These are phyloP conservation scores for Heliocidaris tuberculata DNA, from an alignment of 35 echinoderm and acorn worm species.

Conservation along the genomic window DNA sequence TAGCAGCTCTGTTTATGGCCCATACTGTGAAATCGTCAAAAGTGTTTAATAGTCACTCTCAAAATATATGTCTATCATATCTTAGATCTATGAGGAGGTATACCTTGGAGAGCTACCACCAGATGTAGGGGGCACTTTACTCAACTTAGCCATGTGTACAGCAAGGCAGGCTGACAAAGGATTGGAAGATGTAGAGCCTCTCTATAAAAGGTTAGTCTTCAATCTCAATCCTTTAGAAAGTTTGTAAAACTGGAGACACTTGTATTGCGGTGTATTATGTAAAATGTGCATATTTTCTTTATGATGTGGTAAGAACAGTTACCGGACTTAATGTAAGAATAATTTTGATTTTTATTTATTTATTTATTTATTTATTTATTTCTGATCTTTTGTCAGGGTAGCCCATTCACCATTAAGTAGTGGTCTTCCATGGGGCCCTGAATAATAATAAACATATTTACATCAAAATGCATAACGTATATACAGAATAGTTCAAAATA, in stretches of 20 bases:
- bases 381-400: no score
- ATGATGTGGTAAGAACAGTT: background rate
- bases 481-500: no score
- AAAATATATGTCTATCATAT: background rate
- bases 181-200: constrained; percentile 54
- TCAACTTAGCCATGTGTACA: constrained; percentile 77
- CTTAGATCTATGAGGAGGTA: constrained; percentile 75
- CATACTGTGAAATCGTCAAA: no score
- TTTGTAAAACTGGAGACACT: background rate
- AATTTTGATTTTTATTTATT: no score
- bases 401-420: no score
- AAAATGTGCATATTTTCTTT: background rate
- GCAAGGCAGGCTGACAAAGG: constrained; percentile 43
- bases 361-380: no score
- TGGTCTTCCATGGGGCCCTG: no score
- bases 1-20: no score
- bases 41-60: no score
- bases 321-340: no score
- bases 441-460: no score
- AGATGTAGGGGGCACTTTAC: constrained; percentile 63
- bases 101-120: constrained; percentile 74
- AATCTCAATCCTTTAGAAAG: background rate
- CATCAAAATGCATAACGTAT: no score
- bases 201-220: constrained; percentile 60
- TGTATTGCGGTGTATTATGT: background rate